Evolutionary conservation across 2,113 vertebrate genomes (phyloP).

Genomic region (Ploceus nigricollis): DNA sequence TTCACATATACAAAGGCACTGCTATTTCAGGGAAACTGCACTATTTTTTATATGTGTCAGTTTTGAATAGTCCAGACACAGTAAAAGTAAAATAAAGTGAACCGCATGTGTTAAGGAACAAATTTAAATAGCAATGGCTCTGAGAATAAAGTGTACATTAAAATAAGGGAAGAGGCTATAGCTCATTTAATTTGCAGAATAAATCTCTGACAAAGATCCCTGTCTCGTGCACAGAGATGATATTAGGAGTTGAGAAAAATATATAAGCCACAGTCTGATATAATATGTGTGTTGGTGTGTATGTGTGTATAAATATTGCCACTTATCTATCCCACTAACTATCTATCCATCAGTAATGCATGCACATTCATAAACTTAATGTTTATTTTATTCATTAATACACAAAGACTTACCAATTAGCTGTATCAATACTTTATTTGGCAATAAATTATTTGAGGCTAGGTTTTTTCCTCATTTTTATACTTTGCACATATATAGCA

Average conservation of each 20-base stretch:
- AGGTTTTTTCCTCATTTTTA: not conserved
- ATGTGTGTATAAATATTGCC: not conserved
- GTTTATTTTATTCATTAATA: not conserved
- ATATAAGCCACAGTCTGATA: not conserved
- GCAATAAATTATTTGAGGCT: not conserved
- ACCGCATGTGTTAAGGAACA: constrained; percentile 58
- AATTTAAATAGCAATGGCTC: constrained; percentile 69
- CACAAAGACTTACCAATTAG: not conserved
- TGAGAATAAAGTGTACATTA: constrained; percentile 71
- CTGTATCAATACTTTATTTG: not conserved
- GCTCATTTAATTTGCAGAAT: constrained; percentile 66
- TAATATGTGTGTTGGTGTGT: not conserved
- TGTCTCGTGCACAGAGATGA: not conserved
- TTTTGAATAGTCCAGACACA: constrained; percentile 64
- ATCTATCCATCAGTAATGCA: not conserved
- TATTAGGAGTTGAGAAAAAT: constrained; percentile 21
- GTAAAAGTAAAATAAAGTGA: constrained; percentile 73
- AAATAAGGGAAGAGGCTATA: constrained; percentile 50
- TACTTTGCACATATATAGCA: not conserved
- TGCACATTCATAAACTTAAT: not conserved
- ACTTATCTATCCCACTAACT: not conserved
- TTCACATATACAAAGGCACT: constrained; percentile 59
- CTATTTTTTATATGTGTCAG: constrained; percentile 70
- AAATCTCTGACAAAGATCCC: constrained; percentile 49
- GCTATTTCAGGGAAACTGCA: constrained; percentile 54